Percentiles rank a stretch among this genome's conserved stretches.
phyloP scores from a whole-genome alignment of 2,888 invertebrate genomes.

The Panzeria rudis region DNA sequence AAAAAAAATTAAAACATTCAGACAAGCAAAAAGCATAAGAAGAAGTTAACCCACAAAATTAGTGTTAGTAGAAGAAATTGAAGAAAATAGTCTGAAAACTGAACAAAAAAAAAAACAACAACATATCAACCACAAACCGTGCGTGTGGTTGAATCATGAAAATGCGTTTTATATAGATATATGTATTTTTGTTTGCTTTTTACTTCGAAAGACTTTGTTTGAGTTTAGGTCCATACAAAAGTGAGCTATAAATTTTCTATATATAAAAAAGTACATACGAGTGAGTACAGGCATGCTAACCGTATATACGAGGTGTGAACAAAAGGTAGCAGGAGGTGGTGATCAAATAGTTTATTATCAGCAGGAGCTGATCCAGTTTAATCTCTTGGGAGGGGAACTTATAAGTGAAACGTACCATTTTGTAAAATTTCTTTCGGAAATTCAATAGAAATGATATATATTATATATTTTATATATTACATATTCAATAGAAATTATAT shows the following conservation, averaged over 20 bases:
- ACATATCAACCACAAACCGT: conserved; percentile 72
- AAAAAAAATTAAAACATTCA: conserved; percentile 6
- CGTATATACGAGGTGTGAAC: not conserved
- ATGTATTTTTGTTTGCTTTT: not conserved
- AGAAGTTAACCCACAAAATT: conserved; percentile 63
- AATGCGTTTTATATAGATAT: conserved; percentile 51
- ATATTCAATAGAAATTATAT: too few species aligned
- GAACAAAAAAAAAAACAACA: conserved; percentile 7
- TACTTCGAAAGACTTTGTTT: conserved; percentile 76
- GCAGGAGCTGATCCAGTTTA: too few species aligned
- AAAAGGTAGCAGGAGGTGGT: too few species aligned
- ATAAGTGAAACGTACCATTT: too few species aligned
- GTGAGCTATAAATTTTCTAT: too few species aligned
- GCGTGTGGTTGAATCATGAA: conserved; percentile 79
- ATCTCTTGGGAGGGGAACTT: too few species aligned
- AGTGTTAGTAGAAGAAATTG: conserved; percentile 65
- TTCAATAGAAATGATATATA: too few species aligned
- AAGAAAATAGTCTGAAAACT: conserved; percentile 42
- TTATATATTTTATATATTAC: too few species aligned
- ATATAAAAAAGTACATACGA: too few species aligned
- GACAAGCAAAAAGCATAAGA: conserved; percentile 33
- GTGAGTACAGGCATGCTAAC: not conserved
- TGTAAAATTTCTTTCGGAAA: too few species aligned
- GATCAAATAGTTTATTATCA: too few species aligned
- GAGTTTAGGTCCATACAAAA: conserved; percentile 75